Conservation (phyloP, 2,113 vertebrate species). For the Micromys minutus region DNA sequence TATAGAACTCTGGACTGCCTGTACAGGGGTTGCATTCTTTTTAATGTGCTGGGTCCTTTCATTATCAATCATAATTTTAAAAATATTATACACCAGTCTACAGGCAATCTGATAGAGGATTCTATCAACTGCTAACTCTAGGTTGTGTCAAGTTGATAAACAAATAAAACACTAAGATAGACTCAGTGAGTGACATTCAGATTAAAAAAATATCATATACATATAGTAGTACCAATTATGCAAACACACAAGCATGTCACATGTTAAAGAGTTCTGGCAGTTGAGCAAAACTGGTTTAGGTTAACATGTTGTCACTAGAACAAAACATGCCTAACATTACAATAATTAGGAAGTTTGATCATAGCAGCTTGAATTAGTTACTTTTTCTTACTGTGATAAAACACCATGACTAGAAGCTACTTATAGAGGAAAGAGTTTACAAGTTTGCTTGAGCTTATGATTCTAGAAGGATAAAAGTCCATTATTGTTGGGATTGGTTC, state of each 20-base stretch:
- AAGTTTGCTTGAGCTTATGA: not conserved
- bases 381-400: not conserved
- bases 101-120: not conserved
- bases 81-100: not conserved
- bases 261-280: not conserved
- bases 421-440: not conserved
- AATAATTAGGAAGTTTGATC: not conserved
- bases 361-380: not conserved
- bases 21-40: not conserved
- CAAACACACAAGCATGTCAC: not conserved
- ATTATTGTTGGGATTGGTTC: not conserved
- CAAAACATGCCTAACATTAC: not conserved
- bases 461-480: not conserved
- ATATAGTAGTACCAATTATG: not conserved
- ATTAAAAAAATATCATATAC: slow-evolving; percentile 23
- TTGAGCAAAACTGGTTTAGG: not conserved
- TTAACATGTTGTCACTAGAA: not conserved
- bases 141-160: not conserved
- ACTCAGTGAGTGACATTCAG: not conserved
- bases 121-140: not conserved
- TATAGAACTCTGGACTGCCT: not conserved
- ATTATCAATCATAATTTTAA: not conserved
- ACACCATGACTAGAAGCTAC: not conserved
- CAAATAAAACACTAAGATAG: not conserved
- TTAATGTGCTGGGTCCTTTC: not conserved